Percentiles rank a stretch among this genome's conserved stretches.
These are phyloP conservation scores for Palythoa grandiflora DNA, from an alignment of 92 coral and sea anemone species.

Conservation along the genomic window DNA sequence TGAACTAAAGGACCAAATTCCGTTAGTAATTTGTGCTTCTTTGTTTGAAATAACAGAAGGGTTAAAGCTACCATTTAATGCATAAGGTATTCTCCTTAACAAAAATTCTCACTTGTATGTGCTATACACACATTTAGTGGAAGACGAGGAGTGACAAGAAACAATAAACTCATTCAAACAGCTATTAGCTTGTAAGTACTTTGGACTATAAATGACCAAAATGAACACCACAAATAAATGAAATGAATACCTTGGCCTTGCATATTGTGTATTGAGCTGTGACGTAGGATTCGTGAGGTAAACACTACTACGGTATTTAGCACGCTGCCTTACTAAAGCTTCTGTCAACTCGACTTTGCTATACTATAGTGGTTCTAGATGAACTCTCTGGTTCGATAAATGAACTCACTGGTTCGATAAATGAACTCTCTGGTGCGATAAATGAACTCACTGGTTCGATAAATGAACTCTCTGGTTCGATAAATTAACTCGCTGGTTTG, in stretches of 20 bases:
- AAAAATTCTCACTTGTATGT: neutral
- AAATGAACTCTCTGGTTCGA: too few relatives aligned
- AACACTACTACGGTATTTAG: constrained; percentile 2
- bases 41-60: constrained; percentile 2
- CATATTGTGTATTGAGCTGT: constrained; percentile 8
- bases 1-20: neutral
- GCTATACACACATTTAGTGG: constrained; percentile 3
- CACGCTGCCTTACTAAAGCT: constrained; percentile 11
- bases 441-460: too few relatives aligned
- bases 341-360: constrained; percentile 11
- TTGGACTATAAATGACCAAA: constrained; percentile 13
- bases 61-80: constrained; percentile 1
- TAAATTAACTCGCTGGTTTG: too few relatives aligned
- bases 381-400: constrained; percentile 9
- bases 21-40: constrained; percentile 1
- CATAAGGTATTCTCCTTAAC: constrained; percentile 4
- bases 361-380: constrained; percentile 4
- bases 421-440: too few relatives aligned
- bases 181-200: constrained; percentile 5
- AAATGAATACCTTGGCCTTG: constrained; percentile 18
- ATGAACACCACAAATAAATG: constrained; percentile 10
- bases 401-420: neutral
- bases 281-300: constrained; percentile 4
- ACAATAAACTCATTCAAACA: neutral
- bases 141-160: constrained; percentile 11